A percentile compares a stretch with the other conserved stretches of the same genome.
phyloP scores from a whole-genome alignment of 92 coral and sea anemone species.

The Anthopleura xanthogrammica region DNA sequence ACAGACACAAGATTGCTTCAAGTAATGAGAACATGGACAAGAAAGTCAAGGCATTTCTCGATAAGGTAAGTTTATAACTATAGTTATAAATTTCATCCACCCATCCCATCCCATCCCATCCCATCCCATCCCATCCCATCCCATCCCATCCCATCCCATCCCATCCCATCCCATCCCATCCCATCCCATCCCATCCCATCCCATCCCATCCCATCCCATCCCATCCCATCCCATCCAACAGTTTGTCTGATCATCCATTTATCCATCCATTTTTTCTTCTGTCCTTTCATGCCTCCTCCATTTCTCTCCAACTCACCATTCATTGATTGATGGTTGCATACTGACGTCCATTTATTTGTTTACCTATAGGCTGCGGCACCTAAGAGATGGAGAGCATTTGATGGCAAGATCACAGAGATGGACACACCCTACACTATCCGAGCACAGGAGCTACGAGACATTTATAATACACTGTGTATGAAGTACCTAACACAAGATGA shows the following conservation, averaged over 20 bases:
- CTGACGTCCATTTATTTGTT: not conserved
- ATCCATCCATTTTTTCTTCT: too few species aligned
- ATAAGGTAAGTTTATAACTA: slow-evolving; percentile 58
- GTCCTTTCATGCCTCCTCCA: too few species aligned
- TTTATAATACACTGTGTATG: slow-evolving; percentile 89
- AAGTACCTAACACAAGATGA: slow-evolving; percentile 98
- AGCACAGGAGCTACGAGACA: slow-evolving; percentile 97
- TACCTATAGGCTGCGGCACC: slow-evolving; percentile 93
- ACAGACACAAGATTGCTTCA: slow-evolving; percentile 85
- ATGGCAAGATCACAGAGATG: slow-evolving; percentile 97
- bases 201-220: too few species aligned
- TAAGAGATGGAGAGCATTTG: slow-evolving; percentile 96
- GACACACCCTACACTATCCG: slow-evolving; percentile 97
- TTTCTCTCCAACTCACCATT: too few species aligned
- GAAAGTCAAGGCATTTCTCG: slow-evolving; percentile 77
- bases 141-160: too few species aligned
- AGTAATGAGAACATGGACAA: slow-evolving; percentile 84
- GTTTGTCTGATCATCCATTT: too few species aligned
- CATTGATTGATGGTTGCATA: too few species aligned
- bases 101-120: too few species aligned
- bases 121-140: too few species aligned
- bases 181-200: too few species aligned
- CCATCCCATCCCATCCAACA: too few species aligned
- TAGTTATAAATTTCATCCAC: not conserved
- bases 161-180: too few species aligned